Conservation (phyloP, 2,888 invertebrate species). For the Ypsolopha scabrella region DNA sequence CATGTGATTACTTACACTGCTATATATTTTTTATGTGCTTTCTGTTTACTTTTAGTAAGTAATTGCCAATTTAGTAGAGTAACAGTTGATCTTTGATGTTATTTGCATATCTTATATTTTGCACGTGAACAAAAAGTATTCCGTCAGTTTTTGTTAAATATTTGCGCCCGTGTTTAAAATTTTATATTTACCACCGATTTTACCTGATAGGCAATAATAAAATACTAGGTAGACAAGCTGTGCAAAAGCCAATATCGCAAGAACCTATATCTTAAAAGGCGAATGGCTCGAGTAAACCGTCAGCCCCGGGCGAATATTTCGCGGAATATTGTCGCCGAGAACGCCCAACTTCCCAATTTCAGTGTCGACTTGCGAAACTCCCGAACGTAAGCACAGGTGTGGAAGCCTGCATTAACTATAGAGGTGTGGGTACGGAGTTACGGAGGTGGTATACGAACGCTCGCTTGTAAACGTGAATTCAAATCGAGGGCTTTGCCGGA, state of each 20-base stretch:
- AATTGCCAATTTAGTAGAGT: background rate
- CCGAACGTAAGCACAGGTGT: slow-evolving; percentile 30
- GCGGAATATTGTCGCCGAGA: slow-evolving; percentile 58
- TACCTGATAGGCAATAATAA: background rate
- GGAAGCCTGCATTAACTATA: slow-evolving; percentile 6
- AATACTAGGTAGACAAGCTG: background rate
- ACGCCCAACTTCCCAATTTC: slow-evolving; percentile 58
- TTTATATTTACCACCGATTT: too few species aligned
- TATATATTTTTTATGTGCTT: background rate
- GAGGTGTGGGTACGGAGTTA: slow-evolving; percentile 14
- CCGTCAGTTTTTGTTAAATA: too few species aligned
- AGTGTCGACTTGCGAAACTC: slow-evolving; percentile 66
- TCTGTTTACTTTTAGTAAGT: background rate
- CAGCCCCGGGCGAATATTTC: slow-evolving; percentile 31
- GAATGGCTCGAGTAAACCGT: too few species aligned
- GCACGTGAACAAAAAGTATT: too few species aligned
- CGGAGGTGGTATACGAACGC: background rate
- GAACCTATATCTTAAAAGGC: too few species aligned
- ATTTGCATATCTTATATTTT: too few species aligned
- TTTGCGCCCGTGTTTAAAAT: too few species aligned
- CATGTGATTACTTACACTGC: background rate
- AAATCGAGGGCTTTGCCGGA: slow-evolving; percentile 50
- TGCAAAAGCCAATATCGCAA: too few species aligned
- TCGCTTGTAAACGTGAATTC: slow-evolving; percentile 32
- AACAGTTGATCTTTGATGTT: too few species aligned